Percentiles rank a stretch among this genome's conserved stretches.
phyloP scores from a whole-genome alignment of 2,888 invertebrate species.

The Mimumesa dahlbomi region DNA sequence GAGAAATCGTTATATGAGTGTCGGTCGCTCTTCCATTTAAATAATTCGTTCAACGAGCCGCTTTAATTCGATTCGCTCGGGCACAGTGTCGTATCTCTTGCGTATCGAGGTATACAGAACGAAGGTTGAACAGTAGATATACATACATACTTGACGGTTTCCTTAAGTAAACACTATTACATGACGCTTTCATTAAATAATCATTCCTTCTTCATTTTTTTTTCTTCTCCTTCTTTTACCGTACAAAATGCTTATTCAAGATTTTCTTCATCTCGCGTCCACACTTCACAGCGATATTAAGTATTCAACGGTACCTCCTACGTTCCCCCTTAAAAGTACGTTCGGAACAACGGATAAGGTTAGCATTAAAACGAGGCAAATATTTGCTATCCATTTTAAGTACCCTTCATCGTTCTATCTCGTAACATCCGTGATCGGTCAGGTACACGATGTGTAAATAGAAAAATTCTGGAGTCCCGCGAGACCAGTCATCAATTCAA shows the following conservation, averaged over 20 bases:
- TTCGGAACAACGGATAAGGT: slow-evolving; percentile 32
- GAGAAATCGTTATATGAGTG: slow-evolving; percentile 21
- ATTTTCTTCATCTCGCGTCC: background rate
- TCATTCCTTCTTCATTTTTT: too few relatives aligned
- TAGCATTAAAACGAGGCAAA: slow-evolving; percentile 58
- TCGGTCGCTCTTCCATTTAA: slow-evolving; percentile 59
- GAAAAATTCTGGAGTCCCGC: slow-evolving; percentile 43
- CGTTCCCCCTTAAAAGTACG: slow-evolving; percentile 24
- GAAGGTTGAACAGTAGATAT: slow-evolving; percentile 5
- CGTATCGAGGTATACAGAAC: slow-evolving; percentile 11
- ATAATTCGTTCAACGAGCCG: slow-evolving; percentile 66
- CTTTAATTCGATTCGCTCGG: slow-evolving; percentile 60
- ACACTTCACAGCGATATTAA: background rate
- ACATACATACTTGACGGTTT: background rate
- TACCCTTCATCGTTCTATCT: slow-evolving; percentile 52
- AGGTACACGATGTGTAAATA: slow-evolving; percentile 43
- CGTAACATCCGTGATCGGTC: slow-evolving; percentile 27
- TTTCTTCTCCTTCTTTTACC: too few relatives aligned
- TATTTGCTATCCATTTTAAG: slow-evolving; percentile 50
- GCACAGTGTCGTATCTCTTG: slow-evolving; percentile 17
- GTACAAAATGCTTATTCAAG: background rate
- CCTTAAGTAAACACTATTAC: background rate
- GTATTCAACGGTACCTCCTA: slow-evolving; percentile 12
- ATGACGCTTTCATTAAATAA: slow-evolving; percentile 23
- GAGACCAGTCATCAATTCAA: slow-evolving; percentile 25